phyloP scores from a whole-genome alignment of 2,888 invertebrate species.

The Tetropium fuscum region DNA sequence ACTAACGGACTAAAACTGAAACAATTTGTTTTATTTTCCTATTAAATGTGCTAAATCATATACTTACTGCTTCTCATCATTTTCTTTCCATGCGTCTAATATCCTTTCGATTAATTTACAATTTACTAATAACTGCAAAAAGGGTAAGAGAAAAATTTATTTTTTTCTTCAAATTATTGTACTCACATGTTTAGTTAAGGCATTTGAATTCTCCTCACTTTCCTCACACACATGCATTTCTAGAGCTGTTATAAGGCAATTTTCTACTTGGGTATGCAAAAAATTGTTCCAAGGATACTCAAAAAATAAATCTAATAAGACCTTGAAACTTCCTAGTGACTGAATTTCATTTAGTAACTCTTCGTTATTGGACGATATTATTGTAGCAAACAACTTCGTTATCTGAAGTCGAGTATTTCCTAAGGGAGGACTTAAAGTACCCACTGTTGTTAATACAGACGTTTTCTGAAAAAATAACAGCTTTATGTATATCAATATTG shows the following conservation, averaged over 20 bases:
- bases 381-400: constrained; percentile 81
- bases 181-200: constrained; percentile 71
- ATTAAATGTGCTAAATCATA: too few species aligned
- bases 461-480: constrained; percentile 68
- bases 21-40: too few species aligned
- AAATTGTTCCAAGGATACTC: constrained; percentile 95
- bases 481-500: not conserved
- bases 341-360: constrained; percentile 77
- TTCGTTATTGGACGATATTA: constrained; percentile 79
- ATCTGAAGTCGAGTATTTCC: constrained; percentile 86
- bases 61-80: constrained; percentile 80
- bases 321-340: constrained; percentile 69
- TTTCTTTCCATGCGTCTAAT: constrained; percentile 85
- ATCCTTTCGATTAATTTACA: constrained; percentile 84
- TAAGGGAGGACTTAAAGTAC: constrained; percentile 79
- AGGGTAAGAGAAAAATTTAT: constrained; percentile 34
- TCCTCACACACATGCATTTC: constrained; percentile 58
- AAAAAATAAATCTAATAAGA: constrained; percentile 89
- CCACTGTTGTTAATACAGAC: constrained; percentile 77
- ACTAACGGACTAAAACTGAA: too few species aligned
- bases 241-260: constrained; percentile 81
- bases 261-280: constrained; percentile 90
- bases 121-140: constrained; percentile 70
- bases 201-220: constrained; percentile 61
- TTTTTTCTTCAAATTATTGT: not conserved